A percentile compares a stretch with the other conserved stretches of the same genome.
Conservation (phyloP, 2,888 invertebrate genomes). For the Rutpela maculata region DNA sequence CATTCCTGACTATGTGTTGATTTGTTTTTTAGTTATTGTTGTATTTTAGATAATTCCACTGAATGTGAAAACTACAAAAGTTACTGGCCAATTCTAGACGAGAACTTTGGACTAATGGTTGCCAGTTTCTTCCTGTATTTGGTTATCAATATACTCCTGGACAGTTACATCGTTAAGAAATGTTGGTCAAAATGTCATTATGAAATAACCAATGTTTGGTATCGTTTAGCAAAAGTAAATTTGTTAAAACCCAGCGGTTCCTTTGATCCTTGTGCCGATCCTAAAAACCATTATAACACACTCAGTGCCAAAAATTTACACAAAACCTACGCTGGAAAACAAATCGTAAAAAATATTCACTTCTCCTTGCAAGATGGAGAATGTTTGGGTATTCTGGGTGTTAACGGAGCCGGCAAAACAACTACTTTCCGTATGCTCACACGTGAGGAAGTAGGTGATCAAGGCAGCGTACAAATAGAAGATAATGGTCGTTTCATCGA, state of each 20-base stretch:
- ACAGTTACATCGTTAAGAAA: slow-evolving; percentile 53
- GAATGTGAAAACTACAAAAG: slow-evolving; percentile 57
- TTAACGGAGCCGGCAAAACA: slow-evolving; percentile 93
- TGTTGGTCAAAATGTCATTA: slow-evolving; percentile 30
- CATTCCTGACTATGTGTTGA: too few relatives aligned
- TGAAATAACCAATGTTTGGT: slow-evolving; percentile 4
- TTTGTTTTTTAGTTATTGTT: not conserved
- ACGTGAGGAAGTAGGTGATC: slow-evolving; percentile 65
- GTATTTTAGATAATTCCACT: slow-evolving; percentile 38
- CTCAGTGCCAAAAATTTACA: slow-evolving; percentile 71
- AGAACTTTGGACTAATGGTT: slow-evolving; percentile 54
- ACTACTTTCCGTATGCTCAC: slow-evolving; percentile 91
- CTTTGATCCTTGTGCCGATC: too few relatives aligned
- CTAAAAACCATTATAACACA: slow-evolving; percentile 40
- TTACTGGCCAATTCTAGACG: slow-evolving; percentile 50
- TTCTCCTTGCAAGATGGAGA: slow-evolving; percentile 83
- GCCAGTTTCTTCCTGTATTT: slow-evolving; percentile 58
- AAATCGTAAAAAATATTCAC: slow-evolving; percentile 75
- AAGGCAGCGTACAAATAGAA: slow-evolving; percentile 75
- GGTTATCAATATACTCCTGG: slow-evolving; percentile 55
- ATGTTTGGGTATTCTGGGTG: slow-evolving; percentile 89
- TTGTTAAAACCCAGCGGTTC: not conserved
- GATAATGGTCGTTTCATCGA: slow-evolving; percentile 49
- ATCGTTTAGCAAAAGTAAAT: not conserved
- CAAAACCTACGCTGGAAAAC: slow-evolving; percentile 77